Base-by-base conservation (phyloP, 2,797 vertebrate species). In the Bothrops alternatus region DNA sequence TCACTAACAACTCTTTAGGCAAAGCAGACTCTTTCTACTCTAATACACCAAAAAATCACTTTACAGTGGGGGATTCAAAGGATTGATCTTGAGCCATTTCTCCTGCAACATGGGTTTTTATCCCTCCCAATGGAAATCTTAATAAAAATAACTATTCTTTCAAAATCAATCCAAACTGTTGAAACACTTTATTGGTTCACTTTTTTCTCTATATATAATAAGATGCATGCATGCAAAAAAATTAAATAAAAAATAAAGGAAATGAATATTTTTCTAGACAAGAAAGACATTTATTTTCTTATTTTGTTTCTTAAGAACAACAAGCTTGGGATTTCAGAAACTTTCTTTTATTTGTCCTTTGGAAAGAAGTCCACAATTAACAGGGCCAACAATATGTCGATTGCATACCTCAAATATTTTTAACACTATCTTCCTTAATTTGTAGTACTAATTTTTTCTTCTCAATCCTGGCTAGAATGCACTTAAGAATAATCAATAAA, bases 381-480 rank as follows among this genome's bases (percentile, higher is more conserved):
- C 63, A 6, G 57, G 90, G 85, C 50, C 0, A 1, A 92, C 56
- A 58, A 2, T 61, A 56, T n/a, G 60, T 23, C 65, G 57, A 28
- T 37, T 93, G 90, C 90, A 86, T 92, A 87, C 91, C 1, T 50
- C 82, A 88, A 95, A 93, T 87, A 92, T 23, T 87, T 78, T 23
- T 11, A 85, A 47, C 58, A 90, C 58, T 65, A 26, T 55, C 85
- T 96, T 57, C 86, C 73, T 94, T 92, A 60, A 69, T 28, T 93
- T 90, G 7, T 13, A 50, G 60, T 91, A 91, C 28, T 37, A 47
- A 73, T 55, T 7, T 5, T 91, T 96, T 95, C 90, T 69, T 93
- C 93, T 93, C 73, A 95, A 93, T 13, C n/a, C 63, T 73, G 58
- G 95, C 93, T 89, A 73, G 86, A 90, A 94, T 94, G 91, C 95